Percentiles rank a stretch among this genome's conserved stretches.
Conservation (phyloP, 2,113 vertebrate species). For the Corapipo altera region DNA sequence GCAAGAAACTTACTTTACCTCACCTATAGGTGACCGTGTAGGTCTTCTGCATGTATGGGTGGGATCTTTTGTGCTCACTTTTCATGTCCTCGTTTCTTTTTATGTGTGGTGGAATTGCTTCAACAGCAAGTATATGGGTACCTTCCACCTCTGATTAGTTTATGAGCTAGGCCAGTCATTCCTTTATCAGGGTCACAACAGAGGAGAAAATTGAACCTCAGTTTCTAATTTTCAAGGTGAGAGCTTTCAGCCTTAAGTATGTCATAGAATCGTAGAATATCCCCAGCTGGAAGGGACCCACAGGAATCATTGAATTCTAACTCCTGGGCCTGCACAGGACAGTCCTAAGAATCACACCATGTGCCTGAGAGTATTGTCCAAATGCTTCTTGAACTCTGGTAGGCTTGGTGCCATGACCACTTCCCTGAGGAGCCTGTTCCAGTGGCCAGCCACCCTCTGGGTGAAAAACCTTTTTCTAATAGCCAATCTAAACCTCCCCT, state of each 20-base stretch:
- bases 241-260: not conserved
- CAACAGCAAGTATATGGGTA: not conserved
- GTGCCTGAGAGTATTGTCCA: not conserved
- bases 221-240: not conserved
- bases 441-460: fast-evolving
- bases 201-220: not conserved
- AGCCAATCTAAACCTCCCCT: not conserved
- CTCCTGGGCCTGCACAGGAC: not conserved
- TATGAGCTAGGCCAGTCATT: not conserved
- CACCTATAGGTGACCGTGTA: not conserved
- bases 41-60: not conserved
- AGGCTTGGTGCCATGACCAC: not conserved
- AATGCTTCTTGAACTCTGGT: not conserved
- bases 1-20: not conserved
- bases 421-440: not conserved
- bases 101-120: not conserved
- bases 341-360: not conserved
- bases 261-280: not conserved
- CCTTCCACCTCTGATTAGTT: not conserved
- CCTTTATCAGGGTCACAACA: not conserved
- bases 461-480: not conserved
- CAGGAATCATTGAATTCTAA: not conserved
- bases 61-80: not conserved
- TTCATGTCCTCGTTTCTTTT: not conserved
- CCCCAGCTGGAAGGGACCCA: not conserved